A percentile compares a stretch with the other conserved stretches of the same genome.
Conservation (phyloP, 2,888 invertebrate species). For the Eristalis pertinax region DNA sequence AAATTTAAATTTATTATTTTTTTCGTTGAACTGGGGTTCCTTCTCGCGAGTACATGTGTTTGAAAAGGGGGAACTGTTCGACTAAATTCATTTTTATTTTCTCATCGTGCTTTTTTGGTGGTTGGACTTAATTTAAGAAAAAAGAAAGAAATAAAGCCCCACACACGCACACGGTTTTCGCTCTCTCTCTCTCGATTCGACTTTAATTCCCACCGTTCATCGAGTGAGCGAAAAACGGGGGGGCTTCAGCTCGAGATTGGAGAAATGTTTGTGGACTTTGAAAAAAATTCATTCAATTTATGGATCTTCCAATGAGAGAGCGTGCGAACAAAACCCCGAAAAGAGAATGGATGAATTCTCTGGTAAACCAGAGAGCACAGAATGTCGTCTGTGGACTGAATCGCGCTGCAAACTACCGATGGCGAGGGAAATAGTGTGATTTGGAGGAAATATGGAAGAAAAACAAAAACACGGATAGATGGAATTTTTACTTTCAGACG, state of each 20-base stretch:
- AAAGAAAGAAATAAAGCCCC: not conserved
- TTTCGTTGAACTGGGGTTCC: not conserved
- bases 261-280: not conserved
- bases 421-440: slow-evolving; percentile 8
- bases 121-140: not conserved
- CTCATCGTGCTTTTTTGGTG: slow-evolving; percentile 18
- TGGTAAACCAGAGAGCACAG: slow-evolving; percentile 18
- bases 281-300: slow-evolving; percentile 30
- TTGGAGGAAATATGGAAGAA: slow-evolving; percentile 64
- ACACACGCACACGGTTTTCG: not conserved
- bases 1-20: not conserved
- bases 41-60: slow-evolving; percentile 58
- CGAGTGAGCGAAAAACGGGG: slow-evolving; percentile 53
- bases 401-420: slow-evolving; percentile 10
- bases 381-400: not conserved
- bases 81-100: slow-evolving; percentile 70
- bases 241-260: not conserved
- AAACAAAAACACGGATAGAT: slow-evolving; percentile 69
- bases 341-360: not conserved
- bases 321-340: not conserved
- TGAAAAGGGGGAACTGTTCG: slow-evolving; percentile 64
- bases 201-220: slow-evolving; percentile 26
- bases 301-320: slow-evolving; percentile 40
- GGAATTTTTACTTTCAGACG: slow-evolving; percentile 55
- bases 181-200: slow-evolving; percentile 22